Evolutionary conservation across 1,140 invertebrate species (phyloP), one percentile per base, ranked within the genome.

Genomic region (Scaptomyza hsui): DNA sequence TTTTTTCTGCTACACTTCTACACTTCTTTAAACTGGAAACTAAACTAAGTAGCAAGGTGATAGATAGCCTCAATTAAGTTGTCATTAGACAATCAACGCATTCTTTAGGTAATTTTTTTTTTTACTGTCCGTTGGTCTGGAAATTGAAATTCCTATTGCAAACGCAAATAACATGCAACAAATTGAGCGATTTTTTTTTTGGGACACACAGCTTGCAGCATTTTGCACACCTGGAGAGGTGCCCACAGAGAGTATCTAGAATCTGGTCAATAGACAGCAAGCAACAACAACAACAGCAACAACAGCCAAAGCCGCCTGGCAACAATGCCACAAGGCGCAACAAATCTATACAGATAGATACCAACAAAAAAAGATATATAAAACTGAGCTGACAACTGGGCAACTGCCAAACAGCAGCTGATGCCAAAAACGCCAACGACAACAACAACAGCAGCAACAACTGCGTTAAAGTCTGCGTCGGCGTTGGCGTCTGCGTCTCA

Each of bases 31-130:
- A 61, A 35, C 26, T 61, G 29, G 45, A 29, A 29, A 72, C 78
- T 78, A 81, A 82, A 82, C 55, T 82, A 81, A 81, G 53, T 69
- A 69, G 26, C 69, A 35, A 29, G 62, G 35, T 85, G 80, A 85
- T 86, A 85, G 81, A 85, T 85, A 81, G 72, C 81, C 73, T 63
- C 81, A 88, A 86, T 86, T 86, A 86, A 78, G 70, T 55, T 88
- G 82, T 88, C 72, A 62, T 70, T 61, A 35, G 51, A 56, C 44
- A 55, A 62, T 52, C 16, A 16, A 29, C 37, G 6, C 42, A 32
- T 49, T 55, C 49, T 32, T n/a, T 62, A 55, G 67, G 49, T 39
- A 29, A 44, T 52, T 52, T 29, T 12, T 39, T 45, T 32, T 21
- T 35, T 35, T 69, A 49, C 48, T 49, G 49, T 70, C 60, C 67